Evolutionary conservation across 2,113 vertebrate genomes (phyloP).

Genomic region (Oreochromis niloticus): DNA sequence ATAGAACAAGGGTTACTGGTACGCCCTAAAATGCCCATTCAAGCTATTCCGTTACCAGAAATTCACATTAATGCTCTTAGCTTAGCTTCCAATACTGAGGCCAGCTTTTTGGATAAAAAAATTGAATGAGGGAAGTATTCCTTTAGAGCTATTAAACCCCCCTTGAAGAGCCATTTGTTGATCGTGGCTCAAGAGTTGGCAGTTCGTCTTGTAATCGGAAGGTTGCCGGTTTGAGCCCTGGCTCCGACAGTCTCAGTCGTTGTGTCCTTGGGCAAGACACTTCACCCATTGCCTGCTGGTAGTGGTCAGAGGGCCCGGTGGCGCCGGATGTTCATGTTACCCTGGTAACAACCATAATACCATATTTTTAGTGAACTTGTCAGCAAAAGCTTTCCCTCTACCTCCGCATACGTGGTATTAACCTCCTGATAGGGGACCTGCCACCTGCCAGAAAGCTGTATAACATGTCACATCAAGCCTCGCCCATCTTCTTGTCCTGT

Average conservation of each 20-base stretch:
- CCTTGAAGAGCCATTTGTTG: not conserved
- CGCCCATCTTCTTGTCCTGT: not conserved
- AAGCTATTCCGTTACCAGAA: not conserved
- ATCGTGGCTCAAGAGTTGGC: too few relatives aligned
- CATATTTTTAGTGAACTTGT: not conserved
- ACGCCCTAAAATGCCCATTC: not conserved
- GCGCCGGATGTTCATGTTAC: not conserved
- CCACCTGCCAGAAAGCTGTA: not conserved
- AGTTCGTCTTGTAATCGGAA: too few relatives aligned
- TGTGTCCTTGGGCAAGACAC: too few relatives aligned
- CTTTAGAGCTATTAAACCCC: not conserved
- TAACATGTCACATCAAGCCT: not conserved
- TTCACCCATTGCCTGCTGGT: too few relatives aligned
- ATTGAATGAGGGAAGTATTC: not conserved
- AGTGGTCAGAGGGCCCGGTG: too few relatives aligned
- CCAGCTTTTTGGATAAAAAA: not conserved
- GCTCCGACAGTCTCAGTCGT: too few relatives aligned
- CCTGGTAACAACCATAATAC: not conserved
- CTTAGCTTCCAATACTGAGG: not conserved
- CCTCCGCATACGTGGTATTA: too few relatives aligned
- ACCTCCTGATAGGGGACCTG: not conserved
- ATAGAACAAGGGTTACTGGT: not conserved
- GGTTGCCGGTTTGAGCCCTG: too few relatives aligned
- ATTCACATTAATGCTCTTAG: not conserved
- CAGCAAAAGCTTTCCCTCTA: not conserved